Evolutionary conservation across 2,797 vertebrate genomes (phyloP).

Genomic region (Bryconaethiops microstoma): DNA sequence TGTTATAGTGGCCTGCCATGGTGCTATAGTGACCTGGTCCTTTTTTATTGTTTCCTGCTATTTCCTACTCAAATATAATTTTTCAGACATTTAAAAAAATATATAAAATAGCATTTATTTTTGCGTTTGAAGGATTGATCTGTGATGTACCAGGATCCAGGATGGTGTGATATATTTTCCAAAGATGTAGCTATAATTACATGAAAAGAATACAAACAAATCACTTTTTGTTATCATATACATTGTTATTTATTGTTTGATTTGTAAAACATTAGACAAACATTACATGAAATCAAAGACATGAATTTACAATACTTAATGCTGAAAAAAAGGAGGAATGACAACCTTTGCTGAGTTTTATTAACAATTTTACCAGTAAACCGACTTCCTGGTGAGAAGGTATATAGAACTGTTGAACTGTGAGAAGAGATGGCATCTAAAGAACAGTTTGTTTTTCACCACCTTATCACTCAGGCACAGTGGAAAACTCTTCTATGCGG

Average conservation of each 20-base stretch:
- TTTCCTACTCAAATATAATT: too few species aligned
- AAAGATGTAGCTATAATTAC: too few species aligned
- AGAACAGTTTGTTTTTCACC: slow-evolving; percentile 30
- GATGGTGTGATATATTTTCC: too few species aligned
- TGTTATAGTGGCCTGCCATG: too few species aligned
- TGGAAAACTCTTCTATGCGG: slow-evolving; percentile 30
- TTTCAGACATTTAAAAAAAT: too few species aligned
- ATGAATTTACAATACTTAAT: slow-evolving; percentile 61
- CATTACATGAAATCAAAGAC: slow-evolving; percentile 62
- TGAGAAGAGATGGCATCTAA: slow-evolving; percentile 49
- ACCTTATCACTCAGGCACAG: slow-evolving; percentile 44
- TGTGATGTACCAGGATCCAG: too few species aligned
- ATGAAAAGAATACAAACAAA: not conserved
- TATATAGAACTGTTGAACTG: slow-evolving; percentile 33
- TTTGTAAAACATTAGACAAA: slow-evolving; percentile 65
- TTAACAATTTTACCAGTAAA: slow-evolving; percentile 46
- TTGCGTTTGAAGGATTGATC: too few species aligned
- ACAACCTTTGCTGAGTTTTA: slow-evolving; percentile 47
- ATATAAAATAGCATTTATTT: too few species aligned
- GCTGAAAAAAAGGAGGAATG: slow-evolving; percentile 48
- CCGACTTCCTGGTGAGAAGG: slow-evolving; percentile 57
- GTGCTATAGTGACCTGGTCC: too few species aligned
- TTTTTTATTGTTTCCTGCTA: too few species aligned
- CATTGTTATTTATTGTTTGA: slow-evolving; percentile 59
- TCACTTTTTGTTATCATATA: slow-evolving; percentile 41